These are phyloP conservation scores for Pithys albifrons DNA, from an alignment of 2,113 vertebrate genomes.

Conservation along the genomic window DNA sequence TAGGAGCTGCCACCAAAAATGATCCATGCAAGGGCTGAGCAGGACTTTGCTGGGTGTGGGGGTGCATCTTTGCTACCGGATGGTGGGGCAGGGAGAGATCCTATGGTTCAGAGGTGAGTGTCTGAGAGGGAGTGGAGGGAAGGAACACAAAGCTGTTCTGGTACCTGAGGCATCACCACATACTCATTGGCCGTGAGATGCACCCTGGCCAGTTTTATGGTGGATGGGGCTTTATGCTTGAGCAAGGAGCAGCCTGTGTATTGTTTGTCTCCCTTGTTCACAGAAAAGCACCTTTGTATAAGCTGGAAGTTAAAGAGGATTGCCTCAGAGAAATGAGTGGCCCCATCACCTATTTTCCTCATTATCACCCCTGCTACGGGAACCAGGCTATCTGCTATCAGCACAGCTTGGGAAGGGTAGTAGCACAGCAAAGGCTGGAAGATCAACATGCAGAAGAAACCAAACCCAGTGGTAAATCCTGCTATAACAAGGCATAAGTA, in stretches of 20 bases:
- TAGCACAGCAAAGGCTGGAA: not conserved
- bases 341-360: not conserved
- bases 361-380: not conserved
- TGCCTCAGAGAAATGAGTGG: not conserved
- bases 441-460: constrained; percentile 12
- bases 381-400: not conserved
- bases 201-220: constrained; percentile 6
- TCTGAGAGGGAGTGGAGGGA: not conserved
- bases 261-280: not conserved
- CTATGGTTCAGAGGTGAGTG: not conserved
- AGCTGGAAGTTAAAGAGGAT: not conserved
- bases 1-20: not conserved
- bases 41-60: not conserved
- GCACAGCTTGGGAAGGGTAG: constrained; percentile 1
- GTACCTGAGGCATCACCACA: not conserved
- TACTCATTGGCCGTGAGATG: accelerated
- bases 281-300: not conserved
- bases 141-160: not conserved
- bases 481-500: constrained; percentile 41
- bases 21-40: not conserved
- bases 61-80: not conserved
- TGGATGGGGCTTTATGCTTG: not conserved
- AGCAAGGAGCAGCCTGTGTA: not conserved
- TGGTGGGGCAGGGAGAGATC: not conserved
- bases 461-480: constrained; percentile 53